phyloP scores from a whole-genome alignment of 2,797 vertebrate species.

The Pteropus rufus region DNA sequence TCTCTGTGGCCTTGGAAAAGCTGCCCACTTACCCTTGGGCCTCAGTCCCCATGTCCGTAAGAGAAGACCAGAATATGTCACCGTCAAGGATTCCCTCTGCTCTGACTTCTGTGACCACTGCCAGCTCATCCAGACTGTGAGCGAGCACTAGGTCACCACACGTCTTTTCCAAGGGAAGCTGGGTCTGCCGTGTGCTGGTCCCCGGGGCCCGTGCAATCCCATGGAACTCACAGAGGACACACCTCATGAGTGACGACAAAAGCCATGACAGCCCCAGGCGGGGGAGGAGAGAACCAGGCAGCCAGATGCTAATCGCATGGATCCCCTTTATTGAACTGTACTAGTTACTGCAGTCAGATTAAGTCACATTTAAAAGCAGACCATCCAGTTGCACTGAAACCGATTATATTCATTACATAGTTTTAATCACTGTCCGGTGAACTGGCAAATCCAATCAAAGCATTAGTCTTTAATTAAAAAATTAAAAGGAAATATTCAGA shows the following conservation, averaged over 20 bases:
- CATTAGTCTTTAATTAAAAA: conserved; percentile 98
- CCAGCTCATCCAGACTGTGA: background rate
- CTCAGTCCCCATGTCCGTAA: background rate
- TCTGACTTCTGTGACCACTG: background rate
- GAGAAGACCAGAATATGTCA: background rate
- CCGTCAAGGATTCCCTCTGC: too few relatives aligned
- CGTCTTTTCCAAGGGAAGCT: background rate
- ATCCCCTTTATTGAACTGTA: conserved; percentile 97
- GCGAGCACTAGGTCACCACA: accelerated
- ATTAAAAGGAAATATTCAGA: conserved; percentile 92
- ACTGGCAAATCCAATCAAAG: conserved; percentile 99
- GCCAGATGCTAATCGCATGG: conserved; percentile 82
- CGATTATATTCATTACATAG: conserved; percentile 96
- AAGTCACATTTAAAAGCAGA: conserved; percentile 99
- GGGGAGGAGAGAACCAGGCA: conserved; percentile 75
- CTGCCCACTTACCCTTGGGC: background rate
- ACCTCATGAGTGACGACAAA: background rate
- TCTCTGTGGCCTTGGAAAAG: background rate
- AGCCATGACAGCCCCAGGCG: background rate
- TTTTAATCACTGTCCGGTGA: conserved; percentile 96
- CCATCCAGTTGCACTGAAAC: conserved; percentile 98
- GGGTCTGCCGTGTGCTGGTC: background rate
- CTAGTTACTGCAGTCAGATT: conserved; percentile 99
- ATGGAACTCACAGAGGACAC: background rate
- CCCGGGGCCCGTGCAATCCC: background rate